Base-by-base conservation (phyloP, 2,888 invertebrate genomes). In the Drepanosiphum platanoidis region DNA sequence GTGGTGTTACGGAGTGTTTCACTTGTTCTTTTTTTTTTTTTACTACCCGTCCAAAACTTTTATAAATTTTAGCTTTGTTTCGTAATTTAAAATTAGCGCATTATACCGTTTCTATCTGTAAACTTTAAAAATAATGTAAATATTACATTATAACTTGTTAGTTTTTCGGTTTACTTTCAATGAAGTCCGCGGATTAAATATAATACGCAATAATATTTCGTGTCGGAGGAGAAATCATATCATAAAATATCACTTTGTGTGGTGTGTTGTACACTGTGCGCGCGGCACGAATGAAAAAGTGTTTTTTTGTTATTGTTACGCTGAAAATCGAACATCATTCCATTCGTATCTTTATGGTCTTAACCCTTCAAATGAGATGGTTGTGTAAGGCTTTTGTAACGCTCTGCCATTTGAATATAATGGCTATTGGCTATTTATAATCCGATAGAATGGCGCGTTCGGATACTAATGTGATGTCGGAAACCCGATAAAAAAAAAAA, bases 331-430 rank as follows among this genome's bases (percentile, higher is more conserved):
- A 64, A 78, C 39, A 30, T 13, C 39, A 27, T 77, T 77, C 9
- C 34, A 34, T 34, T 74, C 36, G 18, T 64, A 39, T 78, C 61
- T 64, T 64, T 78, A 78, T 30, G 30, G 22, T 77, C 27, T 36
- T 9, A 36, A 77, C 75, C 75, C 75, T 78, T 78, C 30, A 64
- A 64, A 64, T 64, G 39, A 78, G 61, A 78, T 64, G 11, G 22
- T 30, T 39, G 39, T 22, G 64, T n/a, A n/a, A 64, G 39, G 30
- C 39, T 64, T 77, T 77, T 27, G 22, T 68, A 75, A 58, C 11
- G 22, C 11, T 74, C 27, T 15, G 8, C 27, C 75, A 61, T 75
- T 75, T 52, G n/a, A 52, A 75, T 34, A 34, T 34, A 52, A 61
- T 61, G 11, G 27, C 61, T 7, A 34, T 52, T 52, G 52, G 52